These are phyloP conservation scores for Amia ocellicauda DNA, from an alignment of 2,113 vertebrate genomes.

Conservation along the genomic window DNA sequence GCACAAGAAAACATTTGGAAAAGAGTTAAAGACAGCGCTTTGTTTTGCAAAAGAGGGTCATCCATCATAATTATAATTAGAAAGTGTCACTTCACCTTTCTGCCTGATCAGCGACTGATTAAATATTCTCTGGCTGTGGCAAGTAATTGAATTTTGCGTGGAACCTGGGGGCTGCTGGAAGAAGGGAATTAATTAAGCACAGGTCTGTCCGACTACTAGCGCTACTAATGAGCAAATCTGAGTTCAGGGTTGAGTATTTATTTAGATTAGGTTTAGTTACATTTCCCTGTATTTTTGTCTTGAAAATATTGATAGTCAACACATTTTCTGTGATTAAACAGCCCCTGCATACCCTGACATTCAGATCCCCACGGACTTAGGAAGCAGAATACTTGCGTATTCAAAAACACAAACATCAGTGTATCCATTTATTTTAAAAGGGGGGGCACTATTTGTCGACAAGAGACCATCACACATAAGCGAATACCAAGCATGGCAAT, in stretches of 20 bases:
- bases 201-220: conserved; percentile 28
- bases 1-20: conserved; percentile 17
- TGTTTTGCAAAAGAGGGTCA: conserved; percentile 37
- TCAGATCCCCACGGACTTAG: neutral
- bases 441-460: too few relatives aligned
- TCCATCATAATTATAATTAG: conserved; percentile 49
- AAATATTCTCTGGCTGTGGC: conserved; percentile 44
- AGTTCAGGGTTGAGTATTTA: conserved; percentile 25
- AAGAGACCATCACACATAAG: too few relatives aligned
- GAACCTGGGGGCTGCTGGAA: conserved; percentile 30
- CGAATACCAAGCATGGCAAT: too few relatives aligned
- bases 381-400: neutral
- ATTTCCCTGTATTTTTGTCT: conserved; percentile 15
- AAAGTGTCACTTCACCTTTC: conserved; percentile 51
- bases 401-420: neutral
- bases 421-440: too few relatives aligned
- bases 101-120: conserved; percentile 43
- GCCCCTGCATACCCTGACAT: neutral
- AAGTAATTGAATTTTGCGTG: conserved; percentile 37
- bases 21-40: conserved; percentile 32
- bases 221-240: conserved; percentile 30
- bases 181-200: conserved; percentile 34
- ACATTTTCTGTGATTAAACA: conserved; percentile 7
- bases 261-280: conserved; percentile 17
- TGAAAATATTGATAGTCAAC: conserved; percentile 16